Evolutionary conservation across 2,888 invertebrate species (phyloP), one percentile per base, ranked within the genome.

Genomic region (Eristalis arbustorum): DNA sequence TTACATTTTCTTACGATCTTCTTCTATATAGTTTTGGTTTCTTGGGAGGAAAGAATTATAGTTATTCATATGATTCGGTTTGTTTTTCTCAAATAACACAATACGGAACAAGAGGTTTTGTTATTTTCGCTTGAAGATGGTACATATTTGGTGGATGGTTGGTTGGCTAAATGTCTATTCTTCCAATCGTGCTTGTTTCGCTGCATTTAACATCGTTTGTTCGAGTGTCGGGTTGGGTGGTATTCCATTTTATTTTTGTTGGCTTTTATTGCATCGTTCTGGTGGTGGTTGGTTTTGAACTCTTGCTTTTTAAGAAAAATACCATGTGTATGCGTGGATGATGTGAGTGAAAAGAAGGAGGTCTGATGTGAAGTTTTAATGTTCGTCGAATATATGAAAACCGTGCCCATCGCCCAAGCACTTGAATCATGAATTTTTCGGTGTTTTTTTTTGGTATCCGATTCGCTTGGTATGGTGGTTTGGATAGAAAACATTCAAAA

Each of bases 1-100:
- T 91, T 91, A 91, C 91, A 91, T 91, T 91, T 91, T 90, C 90
- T 91, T 91, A 91, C 90, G 91, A 91, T 91, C 91, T 90, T 91
- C 91, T 88, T 91, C 78, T 91, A 90, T 89, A 18, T 75, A 61
- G 61, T 37, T 67, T 64, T 75, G 37, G 73, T 75, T 75, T 62
- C 49, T 61, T 71, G 81, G 85, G 75, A 87, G 82, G 83, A 83
- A 87, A 83, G 83, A 87, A 83, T 81, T 73, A 69, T 76, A 59
- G 49, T 49, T 82, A 82, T 82, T 78, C 66, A 81, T 69, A 69
- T 68, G 68, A 14, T 49, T 66, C 69, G 61, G 77, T 76, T 79
- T 69, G 77, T 76, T 79, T 69, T 75, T 75, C 22, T 72, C 75
- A 72, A 71, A 61, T 78, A 87, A 87, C 78, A 87, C 74, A 79